Conservation (phyloP, 2,888 invertebrate genomes). For the Dorcus hopei region DNA sequence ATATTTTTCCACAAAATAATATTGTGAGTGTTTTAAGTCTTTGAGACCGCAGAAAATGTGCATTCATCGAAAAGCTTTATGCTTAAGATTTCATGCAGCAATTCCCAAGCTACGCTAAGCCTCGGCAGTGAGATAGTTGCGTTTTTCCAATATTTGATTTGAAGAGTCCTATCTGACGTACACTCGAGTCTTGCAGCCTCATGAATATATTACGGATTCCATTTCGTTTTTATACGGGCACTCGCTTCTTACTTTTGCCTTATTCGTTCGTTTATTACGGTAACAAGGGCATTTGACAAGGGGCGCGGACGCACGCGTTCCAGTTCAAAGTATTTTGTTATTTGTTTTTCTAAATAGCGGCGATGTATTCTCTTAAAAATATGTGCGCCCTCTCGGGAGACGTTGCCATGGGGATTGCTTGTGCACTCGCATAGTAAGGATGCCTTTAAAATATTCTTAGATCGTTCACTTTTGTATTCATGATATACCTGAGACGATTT, state of each 20-base stretch:
- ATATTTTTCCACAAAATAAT: too few species aligned
- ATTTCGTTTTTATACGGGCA: not conserved
- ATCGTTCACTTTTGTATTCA: too few species aligned
- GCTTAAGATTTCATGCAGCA: not conserved
- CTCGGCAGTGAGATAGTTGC: not conserved
- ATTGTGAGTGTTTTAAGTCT: too few species aligned
- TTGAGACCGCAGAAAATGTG: too few species aligned
- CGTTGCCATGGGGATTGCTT: conserved; percentile 6
- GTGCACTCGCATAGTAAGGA: not conserved
- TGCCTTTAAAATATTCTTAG: not conserved
- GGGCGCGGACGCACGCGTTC: too few species aligned
- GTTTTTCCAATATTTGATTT: conserved; percentile 3
- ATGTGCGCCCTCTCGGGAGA: not conserved
- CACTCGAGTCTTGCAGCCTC: not conserved
- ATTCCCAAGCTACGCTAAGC: not conserved
- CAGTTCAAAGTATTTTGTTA: not conserved
- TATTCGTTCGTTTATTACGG: conserved; percentile 1
- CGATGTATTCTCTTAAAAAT: not conserved
- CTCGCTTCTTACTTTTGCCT: not conserved
- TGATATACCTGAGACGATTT: too few species aligned
- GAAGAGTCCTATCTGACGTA: not conserved
- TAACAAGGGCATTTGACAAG: conserved; percentile 19
- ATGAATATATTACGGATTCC: conserved; percentile 3
- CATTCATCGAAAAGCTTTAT: not conserved
- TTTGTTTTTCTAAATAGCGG: not conserved